Base-by-base conservation (phyloP, 2,888 invertebrate species). In the Scaptomyza tumidula region DNA sequence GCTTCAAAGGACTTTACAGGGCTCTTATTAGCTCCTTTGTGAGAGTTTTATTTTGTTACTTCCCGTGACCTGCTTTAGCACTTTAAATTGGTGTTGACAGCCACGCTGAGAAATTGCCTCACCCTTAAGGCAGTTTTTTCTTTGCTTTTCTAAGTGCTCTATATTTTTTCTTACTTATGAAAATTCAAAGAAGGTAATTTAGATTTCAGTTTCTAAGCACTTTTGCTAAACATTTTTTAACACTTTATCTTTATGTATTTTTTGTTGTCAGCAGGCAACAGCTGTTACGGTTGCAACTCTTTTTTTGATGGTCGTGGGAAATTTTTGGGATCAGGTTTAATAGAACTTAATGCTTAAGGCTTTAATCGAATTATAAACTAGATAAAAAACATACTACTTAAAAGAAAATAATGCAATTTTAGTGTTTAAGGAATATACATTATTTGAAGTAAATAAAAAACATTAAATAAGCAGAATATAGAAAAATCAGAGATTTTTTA, bases 51-150 rank as follows among this genome's bases (percentile, higher is more conserved):
- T 9, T 10, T 45, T 48, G 37, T 55, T 13, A 43, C 56, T 53
- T 55, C 60, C 56, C 54, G 49, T 78, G 67, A 61, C 55, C 59
- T 65, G 79, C 44, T 45, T 45, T 76, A 86, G 76, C 86, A 90
- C 90, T 90, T 90, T 76, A 85, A 85, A 84, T 86, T 88, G 89
- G 90, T 91, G 91, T 90, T 90, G 90, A 91, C 90, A 91, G 89
- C 80, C 78, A 53, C 72, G 83, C 79, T 87, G 86, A 90, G 90
- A 89, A 90, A 90, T 90, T 88, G 79, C 82, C 79, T 71, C 70
- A 63, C 70, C 76, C 48, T 39, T 61, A 67, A 33, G 7, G 14
- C 10, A 27, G 9, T 19, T n/a, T 35, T 33, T 13, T 9, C n/a
- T 29, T 37, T 41, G 16, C 33, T 39, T 64, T 66, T 45, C 39